Evolutionary conservation across 2,888 invertebrate genomes (phyloP), one percentile per base, ranked within the genome.

Genomic region (Diarsia mendica): DNA sequence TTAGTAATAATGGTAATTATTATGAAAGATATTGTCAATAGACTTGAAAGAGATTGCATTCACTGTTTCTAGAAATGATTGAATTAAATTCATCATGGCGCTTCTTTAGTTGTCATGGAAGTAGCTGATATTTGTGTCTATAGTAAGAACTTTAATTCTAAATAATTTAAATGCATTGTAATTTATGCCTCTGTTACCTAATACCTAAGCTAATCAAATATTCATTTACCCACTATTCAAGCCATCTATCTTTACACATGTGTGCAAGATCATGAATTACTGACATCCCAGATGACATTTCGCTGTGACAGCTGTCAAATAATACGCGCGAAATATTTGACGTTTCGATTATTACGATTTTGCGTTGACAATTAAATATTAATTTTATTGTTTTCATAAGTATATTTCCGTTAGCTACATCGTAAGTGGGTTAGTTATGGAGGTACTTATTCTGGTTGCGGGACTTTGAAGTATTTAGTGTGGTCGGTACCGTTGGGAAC

Each of bases 251-350:
- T 20, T n/a, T 75, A 61, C 13, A 3, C 11, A 66, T 18, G 63
- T 55, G 60, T 44, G 71, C 68, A 68, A 71, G 65, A 71, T 33
- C 76, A 69, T 80, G 67, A 70, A 69, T 81, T 53, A 81, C 9
- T 46, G 48, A 48, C 65, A 70, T 85, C 49, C 44, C 28, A 72
- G 23, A 51, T 82, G 82, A 73, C 72, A 73, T 85, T 82, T 74
- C 39, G 66, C 49, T 65, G 71, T 77, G 84, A 75, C 84, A 87
- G 72, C 67, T 83, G 85, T 83, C 87, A 76, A 72, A 85, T 85
- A 85, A 85, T 13, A 74, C 46, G 23, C 58, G 74, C 39, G 39
- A 69, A 78, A 76, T 87, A 87, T 85, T 77, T 67, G 85, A 87
- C 85, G 71, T 82, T 82, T 74, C 48, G 44, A n/a, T 28, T 58